Conservation (phyloP, 2,113 vertebrate genomes). For the Corythornis vintsioides region DNA sequence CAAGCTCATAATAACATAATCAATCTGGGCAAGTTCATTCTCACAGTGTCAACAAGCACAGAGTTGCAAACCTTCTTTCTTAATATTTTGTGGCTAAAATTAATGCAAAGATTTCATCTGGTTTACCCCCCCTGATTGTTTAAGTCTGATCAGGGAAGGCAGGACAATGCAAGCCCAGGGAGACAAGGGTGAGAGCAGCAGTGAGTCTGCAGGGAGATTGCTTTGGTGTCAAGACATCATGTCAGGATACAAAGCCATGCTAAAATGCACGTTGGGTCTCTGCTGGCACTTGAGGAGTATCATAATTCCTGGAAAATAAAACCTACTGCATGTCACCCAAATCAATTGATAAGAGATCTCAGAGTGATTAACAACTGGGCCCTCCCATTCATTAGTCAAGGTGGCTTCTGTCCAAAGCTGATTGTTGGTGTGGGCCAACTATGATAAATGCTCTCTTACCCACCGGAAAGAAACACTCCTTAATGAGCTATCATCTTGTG, state of each 20-base stretch:
- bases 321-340: conserved; percentile 56
- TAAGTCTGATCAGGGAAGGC: not conserved
- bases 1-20: not conserved
- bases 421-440: conserved; percentile 50
- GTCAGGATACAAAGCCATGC: conserved; percentile 29
- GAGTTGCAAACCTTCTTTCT: not conserved
- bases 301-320: conserved; percentile 63
- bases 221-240: not conserved
- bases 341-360: conserved; percentile 69
- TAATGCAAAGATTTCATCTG: not conserved
- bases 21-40: not conserved
- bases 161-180: not conserved
- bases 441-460: conserved; percentile 60
- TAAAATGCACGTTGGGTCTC: conserved; percentile 29
- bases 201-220: not conserved
- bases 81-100: not conserved
- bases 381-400: conserved; percentile 66
- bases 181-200: conserved; percentile 1
- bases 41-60: not conserved
- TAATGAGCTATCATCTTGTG: conserved; percentile 56
- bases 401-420: conserved; percentile 44
- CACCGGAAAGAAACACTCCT: conserved; percentile 14
- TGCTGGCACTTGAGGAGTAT: conserved; percentile 29
- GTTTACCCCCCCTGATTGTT: not conserved
- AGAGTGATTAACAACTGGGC: conserved; percentile 63